Percentiles rank a stretch among this genome's conserved stretches.
Conservation (phyloP, 2,888 invertebrate genomes). For the Plutella xylostella region DNA sequence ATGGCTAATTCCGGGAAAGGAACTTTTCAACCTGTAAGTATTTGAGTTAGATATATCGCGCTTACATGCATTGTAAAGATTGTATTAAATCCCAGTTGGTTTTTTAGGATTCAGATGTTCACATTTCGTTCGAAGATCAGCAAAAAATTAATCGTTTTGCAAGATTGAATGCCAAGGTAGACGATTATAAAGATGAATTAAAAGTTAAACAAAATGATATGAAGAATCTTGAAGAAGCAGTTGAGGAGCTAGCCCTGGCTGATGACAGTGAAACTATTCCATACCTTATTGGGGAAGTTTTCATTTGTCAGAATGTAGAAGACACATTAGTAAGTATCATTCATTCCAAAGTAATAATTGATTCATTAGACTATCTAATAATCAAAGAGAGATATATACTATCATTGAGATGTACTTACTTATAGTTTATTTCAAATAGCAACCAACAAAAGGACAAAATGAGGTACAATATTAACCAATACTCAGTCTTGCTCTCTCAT, state of each 20-base stretch:
- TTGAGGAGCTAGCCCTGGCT: constrained; percentile 84
- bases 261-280: constrained; percentile 84
- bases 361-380: too few species aligned
- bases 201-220: constrained; percentile 89
- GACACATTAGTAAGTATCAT: constrained; percentile 80
- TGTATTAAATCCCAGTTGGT: constrained; percentile 9
- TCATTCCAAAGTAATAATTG: too few species aligned
- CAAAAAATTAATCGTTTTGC: constrained; percentile 98
- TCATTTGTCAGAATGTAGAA: constrained; percentile 81
- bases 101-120: constrained; percentile 86
- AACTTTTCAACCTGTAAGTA: constrained; percentile 77
- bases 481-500: too few species aligned
- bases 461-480: too few species aligned
- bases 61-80: constrained; percentile 6
- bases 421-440: too few species aligned
- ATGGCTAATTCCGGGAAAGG: constrained; percentile 70
- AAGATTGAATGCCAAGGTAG: constrained; percentile 89
- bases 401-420: too few species aligned
- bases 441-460: too few species aligned
- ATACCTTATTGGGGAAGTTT: constrained; percentile 90
- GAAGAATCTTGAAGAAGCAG: constrained; percentile 93
- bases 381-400: too few species aligned
- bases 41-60: neutral
- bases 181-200: constrained; percentile 89
- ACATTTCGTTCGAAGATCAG: constrained; percentile 96